Conservation (phyloP, 2,797 vertebrate species). For the Danio aesculapii region DNA sequence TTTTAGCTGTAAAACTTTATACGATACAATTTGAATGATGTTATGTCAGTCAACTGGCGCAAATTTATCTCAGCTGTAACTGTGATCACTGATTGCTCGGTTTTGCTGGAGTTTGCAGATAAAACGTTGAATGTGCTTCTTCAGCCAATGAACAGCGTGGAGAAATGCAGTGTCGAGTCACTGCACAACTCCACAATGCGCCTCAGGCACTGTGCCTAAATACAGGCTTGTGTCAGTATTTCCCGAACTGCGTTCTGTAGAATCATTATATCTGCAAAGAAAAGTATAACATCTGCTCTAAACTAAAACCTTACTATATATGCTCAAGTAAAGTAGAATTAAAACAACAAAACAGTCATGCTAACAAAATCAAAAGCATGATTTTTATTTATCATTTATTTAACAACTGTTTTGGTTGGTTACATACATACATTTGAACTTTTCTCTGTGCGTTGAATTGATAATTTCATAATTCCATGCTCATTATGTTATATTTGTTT, state of each 20-base stretch:
- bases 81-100: background rate
- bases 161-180: background rate
- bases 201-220: background rate
- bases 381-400: background rate
- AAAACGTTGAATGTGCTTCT: background rate
- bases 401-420: no score
- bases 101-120: background rate
- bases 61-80: background rate
- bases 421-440: no score
- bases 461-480: no score
- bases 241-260: no score
- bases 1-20: background rate
- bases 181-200: conserved; percentile 24
- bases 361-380: no score
- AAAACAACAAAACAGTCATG: background rate
- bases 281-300: no score
- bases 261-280: background rate
- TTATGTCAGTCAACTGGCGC: background rate
- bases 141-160: background rate
- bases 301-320: background rate
- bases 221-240: background rate
- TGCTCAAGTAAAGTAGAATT: background rate
- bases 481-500: background rate
- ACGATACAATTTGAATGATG: background rate
- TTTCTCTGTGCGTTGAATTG: no score